These are phyloP conservation scores for Chionoecetes opilio DNA, from an alignment of 1,140 invertebrate genomes.

Conservation along the genomic window DNA sequence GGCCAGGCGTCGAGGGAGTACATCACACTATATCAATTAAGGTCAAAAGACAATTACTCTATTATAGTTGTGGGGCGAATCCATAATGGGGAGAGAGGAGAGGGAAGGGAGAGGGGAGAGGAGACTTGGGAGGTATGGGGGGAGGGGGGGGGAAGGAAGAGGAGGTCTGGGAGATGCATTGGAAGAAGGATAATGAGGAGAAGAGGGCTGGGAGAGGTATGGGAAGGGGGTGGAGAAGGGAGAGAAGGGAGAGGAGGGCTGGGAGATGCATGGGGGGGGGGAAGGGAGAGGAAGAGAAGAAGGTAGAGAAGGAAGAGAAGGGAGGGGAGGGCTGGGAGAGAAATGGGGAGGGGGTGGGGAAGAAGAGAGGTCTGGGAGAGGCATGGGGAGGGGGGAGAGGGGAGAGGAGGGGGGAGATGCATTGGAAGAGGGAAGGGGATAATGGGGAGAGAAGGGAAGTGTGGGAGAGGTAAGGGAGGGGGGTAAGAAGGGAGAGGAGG, in stretches of 20 bases:
- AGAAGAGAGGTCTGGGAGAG: too few species aligned
- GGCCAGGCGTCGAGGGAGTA: conserved; percentile 54
- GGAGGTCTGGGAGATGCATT: not conserved
- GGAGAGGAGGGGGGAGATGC: not conserved
- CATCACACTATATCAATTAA: conserved; percentile 70
- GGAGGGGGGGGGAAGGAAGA: not conserved
- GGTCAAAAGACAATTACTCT: conserved; percentile 67
- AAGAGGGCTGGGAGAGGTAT: not conserved
- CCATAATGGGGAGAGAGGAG: conserved; percentile 18
- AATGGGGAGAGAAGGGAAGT: not conserved
- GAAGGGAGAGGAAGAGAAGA: not conserved
- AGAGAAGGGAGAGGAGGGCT: not conserved
- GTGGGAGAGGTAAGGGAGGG: not conserved
- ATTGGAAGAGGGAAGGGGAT: not conserved
- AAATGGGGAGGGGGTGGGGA: not conserved
- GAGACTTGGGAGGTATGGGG: not conserved
- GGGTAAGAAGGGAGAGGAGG: not conserved
- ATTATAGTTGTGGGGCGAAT: conserved; percentile 55
- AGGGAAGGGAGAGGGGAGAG: not conserved
- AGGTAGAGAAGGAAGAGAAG: not conserved
- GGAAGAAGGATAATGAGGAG: too few species aligned
- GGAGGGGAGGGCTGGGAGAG: not conserved
- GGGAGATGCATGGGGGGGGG: not conserved
- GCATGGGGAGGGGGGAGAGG: too few species aligned
- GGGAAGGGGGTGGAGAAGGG: not conserved